phyloP scores from a whole-genome alignment of 2,113 vertebrate genomes.

The Rhynchopsitta pachyrhyncha region DNA sequence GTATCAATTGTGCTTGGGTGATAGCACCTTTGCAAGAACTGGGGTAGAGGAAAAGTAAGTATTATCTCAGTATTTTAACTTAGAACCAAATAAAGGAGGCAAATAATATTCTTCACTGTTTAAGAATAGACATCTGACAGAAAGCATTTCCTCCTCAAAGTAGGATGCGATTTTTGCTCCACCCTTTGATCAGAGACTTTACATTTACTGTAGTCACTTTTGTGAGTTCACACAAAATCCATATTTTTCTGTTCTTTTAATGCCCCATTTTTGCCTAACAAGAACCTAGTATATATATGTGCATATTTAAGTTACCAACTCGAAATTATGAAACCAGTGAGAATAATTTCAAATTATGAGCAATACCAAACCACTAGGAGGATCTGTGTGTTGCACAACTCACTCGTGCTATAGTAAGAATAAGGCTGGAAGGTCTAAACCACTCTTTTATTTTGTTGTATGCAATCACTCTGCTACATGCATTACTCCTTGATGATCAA shows the following conservation, averaged over 20 bases:
- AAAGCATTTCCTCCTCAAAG: not conserved
- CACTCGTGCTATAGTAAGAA: not conserved
- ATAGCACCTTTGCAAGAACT: not conserved
- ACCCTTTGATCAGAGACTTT: conserved; percentile 2
- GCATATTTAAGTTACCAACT: not conserved
- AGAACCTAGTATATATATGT: not conserved
- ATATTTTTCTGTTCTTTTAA: not conserved
- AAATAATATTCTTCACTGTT: not conserved
- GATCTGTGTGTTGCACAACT: not conserved
- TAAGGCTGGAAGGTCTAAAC: not conserved
- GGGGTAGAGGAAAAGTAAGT: not conserved
- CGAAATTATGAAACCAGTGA: not conserved
- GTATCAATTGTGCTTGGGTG: not conserved
- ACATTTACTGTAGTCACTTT: not conserved
- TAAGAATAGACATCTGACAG: not conserved
- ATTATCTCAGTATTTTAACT: not conserved
- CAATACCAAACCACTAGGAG: not conserved
- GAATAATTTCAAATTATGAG: not conserved
- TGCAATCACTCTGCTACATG: not conserved
- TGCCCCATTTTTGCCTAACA: not conserved
- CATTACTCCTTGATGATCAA: not conserved
- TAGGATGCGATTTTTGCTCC: not conserved
- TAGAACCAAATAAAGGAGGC: not conserved
- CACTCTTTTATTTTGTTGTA: not conserved
- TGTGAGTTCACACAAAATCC: not conserved